These are phyloP conservation scores for Arctopsyche grandis DNA, from an alignment of 1,140 invertebrate genomes.

Conservation along the genomic window DNA sequence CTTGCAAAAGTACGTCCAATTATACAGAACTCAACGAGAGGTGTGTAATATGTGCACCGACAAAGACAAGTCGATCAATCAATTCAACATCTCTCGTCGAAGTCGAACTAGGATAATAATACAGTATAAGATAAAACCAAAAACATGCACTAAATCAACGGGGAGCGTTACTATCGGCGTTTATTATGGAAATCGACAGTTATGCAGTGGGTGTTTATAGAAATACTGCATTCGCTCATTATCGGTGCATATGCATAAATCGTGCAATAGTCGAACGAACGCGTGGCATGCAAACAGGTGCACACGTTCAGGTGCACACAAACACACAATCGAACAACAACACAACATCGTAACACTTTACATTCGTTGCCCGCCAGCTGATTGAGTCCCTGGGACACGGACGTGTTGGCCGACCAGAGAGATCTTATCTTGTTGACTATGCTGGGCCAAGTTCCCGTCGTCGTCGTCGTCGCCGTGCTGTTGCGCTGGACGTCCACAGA, in stretches of 20 bases:
- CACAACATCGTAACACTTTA: slow-evolving; percentile 50
- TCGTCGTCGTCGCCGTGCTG: not conserved
- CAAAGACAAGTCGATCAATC: no score
- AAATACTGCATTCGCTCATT: slow-evolving; percentile 42
- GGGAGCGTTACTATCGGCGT: not conserved
- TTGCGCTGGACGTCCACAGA: slow-evolving; percentile 36
- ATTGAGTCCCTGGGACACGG: slow-evolving; percentile 78
- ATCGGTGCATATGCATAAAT: slow-evolving; percentile 43
- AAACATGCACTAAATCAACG: slow-evolving; percentile 18
- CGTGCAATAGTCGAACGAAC: slow-evolving; percentile 22
- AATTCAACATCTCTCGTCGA: not conserved
- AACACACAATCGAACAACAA: slow-evolving; percentile 39
- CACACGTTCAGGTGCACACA: slow-evolving; percentile 31
- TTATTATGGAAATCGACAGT: slow-evolving; percentile 35
- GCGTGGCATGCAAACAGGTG: slow-evolving; percentile 41
- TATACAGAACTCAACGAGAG: no score
- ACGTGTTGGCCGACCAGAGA: slow-evolving; percentile 80
- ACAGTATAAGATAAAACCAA: not conserved
- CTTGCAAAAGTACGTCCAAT: no score
- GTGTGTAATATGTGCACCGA: no score
- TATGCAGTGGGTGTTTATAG: slow-evolving; percentile 34
- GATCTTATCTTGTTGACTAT: slow-evolving; percentile 87
- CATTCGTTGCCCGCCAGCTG: slow-evolving; percentile 72
- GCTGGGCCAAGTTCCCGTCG: slow-evolving; percentile 75
- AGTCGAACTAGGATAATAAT: not conserved